These are phyloP conservation scores for Dysidea cf. avara DNA, from an alignment of 37 sponge, comb jelly and placozoan genomes.

Conservation along the genomic window DNA sequence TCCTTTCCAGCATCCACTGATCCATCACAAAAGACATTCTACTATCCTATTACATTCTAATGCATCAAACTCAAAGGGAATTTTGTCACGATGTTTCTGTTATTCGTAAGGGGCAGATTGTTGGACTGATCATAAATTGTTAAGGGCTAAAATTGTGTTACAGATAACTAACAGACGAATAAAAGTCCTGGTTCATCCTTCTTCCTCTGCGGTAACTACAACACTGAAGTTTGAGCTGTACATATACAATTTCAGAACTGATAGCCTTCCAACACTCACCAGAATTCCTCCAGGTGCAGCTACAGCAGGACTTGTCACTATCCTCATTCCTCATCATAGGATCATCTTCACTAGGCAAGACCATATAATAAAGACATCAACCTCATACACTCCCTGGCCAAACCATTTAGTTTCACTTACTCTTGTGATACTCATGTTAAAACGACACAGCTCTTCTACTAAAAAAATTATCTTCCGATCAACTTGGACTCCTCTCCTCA, in stretches of 20 bases:
- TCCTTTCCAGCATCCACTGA: constrained; percentile 14
- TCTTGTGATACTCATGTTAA: constrained; percentile 1
- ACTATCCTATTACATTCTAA: too few relatives aligned
- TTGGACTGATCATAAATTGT: too few relatives aligned
- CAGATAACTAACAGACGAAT: too few relatives aligned
- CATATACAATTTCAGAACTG: constrained; percentile 21
- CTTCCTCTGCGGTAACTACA: too few relatives aligned
- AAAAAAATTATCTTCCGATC: constrained; percentile 16
- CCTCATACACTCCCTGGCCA: constrained; percentile 4
- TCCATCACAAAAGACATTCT: constrained; percentile 18
- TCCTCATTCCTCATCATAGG: constrained; percentile 9
- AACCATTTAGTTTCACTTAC: constrained; percentile 23
- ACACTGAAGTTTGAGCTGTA: constrained; percentile 12
- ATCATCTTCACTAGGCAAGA: neutral
- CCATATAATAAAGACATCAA: neutral
- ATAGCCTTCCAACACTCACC: constrained; percentile 21
- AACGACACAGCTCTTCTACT: constrained; percentile 16
- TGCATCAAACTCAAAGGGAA: too few relatives aligned
- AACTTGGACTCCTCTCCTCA: constrained; percentile 24
- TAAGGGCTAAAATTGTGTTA: too few relatives aligned
- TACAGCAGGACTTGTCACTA: constrained; percentile 1
- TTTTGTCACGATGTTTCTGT: too few relatives aligned
- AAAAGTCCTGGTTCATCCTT: too few relatives aligned
- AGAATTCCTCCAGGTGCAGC: constrained; percentile 3
- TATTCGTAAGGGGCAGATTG: too few relatives aligned